These are phyloP conservation scores for Ictalurus furcatus DNA, from an alignment of 2,113 vertebrate genomes.

Conservation along the genomic window DNA sequence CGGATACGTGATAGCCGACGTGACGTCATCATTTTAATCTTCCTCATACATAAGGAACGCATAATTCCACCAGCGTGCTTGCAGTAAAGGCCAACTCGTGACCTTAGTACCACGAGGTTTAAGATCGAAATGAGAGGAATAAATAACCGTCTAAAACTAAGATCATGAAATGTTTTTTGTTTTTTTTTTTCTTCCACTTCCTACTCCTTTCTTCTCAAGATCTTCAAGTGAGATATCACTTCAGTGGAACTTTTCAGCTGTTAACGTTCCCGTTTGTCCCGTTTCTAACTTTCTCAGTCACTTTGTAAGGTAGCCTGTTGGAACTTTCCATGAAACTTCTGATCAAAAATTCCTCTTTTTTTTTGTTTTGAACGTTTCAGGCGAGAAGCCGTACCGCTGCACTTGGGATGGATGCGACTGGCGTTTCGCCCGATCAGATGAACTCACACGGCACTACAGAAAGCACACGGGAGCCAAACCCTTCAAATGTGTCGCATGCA, in stretches of 20 bases:
- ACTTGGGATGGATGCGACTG: conserved; percentile 80
- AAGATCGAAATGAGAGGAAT: neutral
- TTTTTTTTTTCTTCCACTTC: neutral
- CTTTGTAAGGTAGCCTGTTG: neutral
- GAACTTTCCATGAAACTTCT: neutral
- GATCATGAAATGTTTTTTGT: neutral
- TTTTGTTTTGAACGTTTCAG: conserved; percentile 35
- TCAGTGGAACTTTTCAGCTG: neutral
- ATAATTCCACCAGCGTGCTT: neutral
- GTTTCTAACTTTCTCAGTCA: neutral
- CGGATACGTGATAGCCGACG: neutral
- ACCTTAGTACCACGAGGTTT: neutral
- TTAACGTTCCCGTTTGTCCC: neutral
- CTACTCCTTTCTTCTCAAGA: neutral
- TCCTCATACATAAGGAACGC: neutral
- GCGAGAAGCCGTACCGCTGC: conserved; percentile 67
- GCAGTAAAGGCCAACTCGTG: neutral
- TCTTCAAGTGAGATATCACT: neutral
- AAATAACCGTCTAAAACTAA: neutral
- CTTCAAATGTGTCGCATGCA: conserved; percentile 77
- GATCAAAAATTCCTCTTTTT: neutral
- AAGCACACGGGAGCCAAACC: conserved; percentile 82
- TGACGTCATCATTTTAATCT: neutral
- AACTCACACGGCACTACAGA: conserved; percentile 79
- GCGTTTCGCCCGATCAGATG: conserved; percentile 80